Evolutionary conservation across 1,140 invertebrate species (phyloP), one percentile per base, ranked within the genome.

Genomic region (Drosophila pseudoananassae): DNA sequence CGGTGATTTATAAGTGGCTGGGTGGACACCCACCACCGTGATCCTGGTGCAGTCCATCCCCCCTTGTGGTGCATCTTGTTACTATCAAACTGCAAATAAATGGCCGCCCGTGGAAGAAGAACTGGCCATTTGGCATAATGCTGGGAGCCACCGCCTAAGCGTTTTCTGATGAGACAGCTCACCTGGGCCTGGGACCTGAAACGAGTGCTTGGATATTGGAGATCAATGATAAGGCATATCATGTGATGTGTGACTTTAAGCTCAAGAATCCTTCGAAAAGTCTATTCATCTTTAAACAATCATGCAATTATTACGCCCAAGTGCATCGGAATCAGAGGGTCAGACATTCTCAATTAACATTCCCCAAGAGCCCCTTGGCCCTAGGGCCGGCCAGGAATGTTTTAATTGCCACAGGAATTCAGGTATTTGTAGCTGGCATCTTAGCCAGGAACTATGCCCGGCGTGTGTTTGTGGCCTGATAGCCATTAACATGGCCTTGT

Each of bases 1-100:
- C 54, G 14, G 76, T 85, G 81, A 85, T 85, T 85, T 85, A 85
- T 87, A 81, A 70, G 63, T 56, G 73, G 38, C 29, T 69, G 60
- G 10, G 17, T 23, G 33, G 40, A 12, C 47, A 36, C 53, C 12
- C 54, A 31, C 17, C n/a, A 8, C 27, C 54, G 27, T 17, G 3
- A 3, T 20, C 9, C 17, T 4, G 15, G 0, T 9, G 14, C 38
- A 8, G n/a, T 4, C 6, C 38, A 36, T 14, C 43, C 33, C 5
- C 40, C 47, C 2, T 33, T 40, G n/a, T 12, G 12, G 58, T 85
- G 85, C 85, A 85, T 90, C 85, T 90, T 90, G 72, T 90, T 83
- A 78, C 81, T 83, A 87, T 90, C 87, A 87, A 90, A 90, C 70
- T 58, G 78, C 76, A 87, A 70, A 90, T 90, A 90, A 90, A 90